Evolutionary conservation across 2,797 vertebrate genomes (phyloP).

Genomic region (Cirrhinus mrigala): DNA sequence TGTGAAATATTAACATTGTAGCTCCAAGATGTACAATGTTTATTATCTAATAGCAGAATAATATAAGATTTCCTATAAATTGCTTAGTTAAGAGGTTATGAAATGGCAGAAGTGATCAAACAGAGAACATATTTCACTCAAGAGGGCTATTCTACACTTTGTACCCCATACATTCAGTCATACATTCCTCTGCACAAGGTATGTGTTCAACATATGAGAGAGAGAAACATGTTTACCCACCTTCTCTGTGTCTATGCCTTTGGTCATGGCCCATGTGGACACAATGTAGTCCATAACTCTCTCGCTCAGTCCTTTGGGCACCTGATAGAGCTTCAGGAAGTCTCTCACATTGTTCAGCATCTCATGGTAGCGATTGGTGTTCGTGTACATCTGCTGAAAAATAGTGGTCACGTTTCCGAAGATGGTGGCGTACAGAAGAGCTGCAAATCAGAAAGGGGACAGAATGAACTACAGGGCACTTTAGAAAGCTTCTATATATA

Average conservation of each 20-base stretch:
- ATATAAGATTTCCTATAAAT: too few relatives aligned
- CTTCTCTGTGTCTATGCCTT: constrained; percentile 99
- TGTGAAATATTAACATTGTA: too few relatives aligned
- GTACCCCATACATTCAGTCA: background rate
- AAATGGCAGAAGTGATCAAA: too few relatives aligned
- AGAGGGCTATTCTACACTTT: background rate
- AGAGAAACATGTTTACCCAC: constrained; percentile 70
- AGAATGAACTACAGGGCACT: constrained; percentile 12
- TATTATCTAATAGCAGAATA: too few relatives aligned
- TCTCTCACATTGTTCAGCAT: constrained; percentile 98
- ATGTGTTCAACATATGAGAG: background rate
- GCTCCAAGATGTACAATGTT: too few relatives aligned
- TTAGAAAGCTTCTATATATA: constrained; percentile 32
- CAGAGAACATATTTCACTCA: background rate
- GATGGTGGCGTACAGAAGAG: constrained; percentile 97
- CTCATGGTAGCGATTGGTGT: constrained; percentile 98
- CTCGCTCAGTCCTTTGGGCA: constrained; percentile 97
- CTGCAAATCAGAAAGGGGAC: constrained; percentile 66
- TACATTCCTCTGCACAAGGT: background rate
- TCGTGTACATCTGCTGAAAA: constrained; percentile 99
- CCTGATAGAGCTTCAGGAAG: constrained; percentile 97
- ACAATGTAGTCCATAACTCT: constrained; percentile 99
- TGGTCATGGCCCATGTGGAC: constrained; percentile 99
- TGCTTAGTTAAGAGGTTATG: too few relatives aligned
- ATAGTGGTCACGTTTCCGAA: constrained; percentile 99